Percentiles rank a stretch among this genome's conserved stretches.
Conservation (phyloP, 2,888 invertebrate genomes). For the Mythimna vitellina region DNA sequence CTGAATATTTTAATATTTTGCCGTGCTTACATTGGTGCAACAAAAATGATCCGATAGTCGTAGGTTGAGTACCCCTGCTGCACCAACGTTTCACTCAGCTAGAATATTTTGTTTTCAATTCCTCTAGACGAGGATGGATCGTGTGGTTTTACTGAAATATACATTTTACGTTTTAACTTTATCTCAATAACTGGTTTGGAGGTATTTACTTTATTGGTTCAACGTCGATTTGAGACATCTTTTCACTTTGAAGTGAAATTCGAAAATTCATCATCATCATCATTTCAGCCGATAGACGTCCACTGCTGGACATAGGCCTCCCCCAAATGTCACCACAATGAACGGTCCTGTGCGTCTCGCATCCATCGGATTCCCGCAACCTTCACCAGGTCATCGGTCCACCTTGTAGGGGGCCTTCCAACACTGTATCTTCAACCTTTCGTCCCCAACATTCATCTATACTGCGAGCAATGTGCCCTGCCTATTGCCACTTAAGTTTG, state of each 20-base stretch:
- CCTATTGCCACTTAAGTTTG: no score
- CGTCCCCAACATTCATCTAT: no score
- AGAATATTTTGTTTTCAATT: constrained; percentile 62
- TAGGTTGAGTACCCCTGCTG: constrained; percentile 27
- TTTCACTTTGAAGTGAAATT: constrained; percentile 9
- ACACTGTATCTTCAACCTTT: no score
- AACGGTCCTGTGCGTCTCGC: no score
- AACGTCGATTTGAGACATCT: background rate
- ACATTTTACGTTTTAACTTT: constrained; percentile 36
- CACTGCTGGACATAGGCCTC: no score
- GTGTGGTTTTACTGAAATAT: constrained; percentile 49
- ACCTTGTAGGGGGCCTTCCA: no score
- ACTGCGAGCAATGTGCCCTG: no score
- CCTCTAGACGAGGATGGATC: constrained; percentile 55
- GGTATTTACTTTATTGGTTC: constrained; percentile 31
- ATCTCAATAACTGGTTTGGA: constrained; percentile 31
- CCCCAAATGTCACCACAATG: no score
- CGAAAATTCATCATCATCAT: no score
- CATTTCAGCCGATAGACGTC: no score
- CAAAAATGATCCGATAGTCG: background rate
- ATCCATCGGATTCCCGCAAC: no score
- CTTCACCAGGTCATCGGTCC: no score
- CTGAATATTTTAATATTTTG: background rate
- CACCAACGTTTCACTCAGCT: constrained; percentile 49
- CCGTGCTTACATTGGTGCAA: background rate